phyloP scores from a whole-genome alignment of 2,797 vertebrate species.

The Malacoctenus gilli region DNA sequence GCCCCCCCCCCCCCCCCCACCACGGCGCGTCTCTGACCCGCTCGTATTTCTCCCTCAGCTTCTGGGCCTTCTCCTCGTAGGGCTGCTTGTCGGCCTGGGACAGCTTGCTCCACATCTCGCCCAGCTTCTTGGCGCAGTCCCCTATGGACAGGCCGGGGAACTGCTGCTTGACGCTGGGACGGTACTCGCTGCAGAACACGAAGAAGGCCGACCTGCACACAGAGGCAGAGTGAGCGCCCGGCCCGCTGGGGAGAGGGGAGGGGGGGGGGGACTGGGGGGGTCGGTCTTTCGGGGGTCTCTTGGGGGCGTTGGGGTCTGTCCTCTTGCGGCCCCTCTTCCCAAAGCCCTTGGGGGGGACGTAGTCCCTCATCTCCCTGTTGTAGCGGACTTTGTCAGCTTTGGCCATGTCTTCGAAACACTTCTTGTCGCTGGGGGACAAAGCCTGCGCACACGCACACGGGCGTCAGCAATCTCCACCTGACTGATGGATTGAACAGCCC shows the following conservation, averaged over 20 bases:
- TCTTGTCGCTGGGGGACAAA: slow-evolving; percentile 89
- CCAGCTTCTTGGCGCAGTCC: slow-evolving; percentile 92
- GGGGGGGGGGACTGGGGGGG: too few relatives aligned
- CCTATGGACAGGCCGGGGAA: slow-evolving; percentile 89
- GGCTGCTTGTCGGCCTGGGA: slow-evolving; percentile 87
- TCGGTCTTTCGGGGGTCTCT: slow-evolving; percentile 89
- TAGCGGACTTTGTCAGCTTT: slow-evolving; percentile 92
- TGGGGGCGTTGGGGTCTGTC: slow-evolving; percentile 93
- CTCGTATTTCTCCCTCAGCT: slow-evolving; percentile 94
- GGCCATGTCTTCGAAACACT: slow-evolving; percentile 92
- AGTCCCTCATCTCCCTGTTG: slow-evolving; percentile 92
- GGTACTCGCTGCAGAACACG: slow-evolving; percentile 93
- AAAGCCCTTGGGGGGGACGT: slow-evolving; percentile 88
- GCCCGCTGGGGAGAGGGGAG: too few relatives aligned
- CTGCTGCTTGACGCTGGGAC: slow-evolving; percentile 91
- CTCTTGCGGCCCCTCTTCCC: slow-evolving; percentile 90
- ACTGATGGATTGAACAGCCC: too few relatives aligned
- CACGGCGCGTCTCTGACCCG: slow-evolving; percentile 76
- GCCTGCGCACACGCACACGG: slow-evolving; percentile 67
- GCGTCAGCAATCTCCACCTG: too few relatives aligned
- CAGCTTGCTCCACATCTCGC: slow-evolving; percentile 91
- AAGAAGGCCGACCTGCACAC: slow-evolving; percentile 90
- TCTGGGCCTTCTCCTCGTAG: slow-evolving; percentile 90
- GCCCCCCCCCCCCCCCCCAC: not conserved
- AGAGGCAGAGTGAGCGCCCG: not conserved